Percentiles rank a stretch among this genome's conserved stretches.
These are phyloP conservation scores for Anguilla rostrata DNA, from an alignment of 2,113 vertebrate species.

Conservation along the genomic window DNA sequence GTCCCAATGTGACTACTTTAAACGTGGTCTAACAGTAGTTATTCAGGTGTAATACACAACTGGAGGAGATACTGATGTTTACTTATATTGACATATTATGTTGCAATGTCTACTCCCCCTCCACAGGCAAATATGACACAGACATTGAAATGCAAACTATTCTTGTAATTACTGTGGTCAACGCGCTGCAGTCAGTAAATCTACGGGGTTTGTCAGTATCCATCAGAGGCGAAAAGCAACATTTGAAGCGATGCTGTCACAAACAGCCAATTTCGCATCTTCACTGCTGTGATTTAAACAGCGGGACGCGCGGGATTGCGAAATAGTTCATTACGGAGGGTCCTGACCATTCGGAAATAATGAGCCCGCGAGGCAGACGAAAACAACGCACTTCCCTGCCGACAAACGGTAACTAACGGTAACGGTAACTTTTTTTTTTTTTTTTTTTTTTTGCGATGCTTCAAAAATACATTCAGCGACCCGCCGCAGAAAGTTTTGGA, in stretches of 20 bases:
- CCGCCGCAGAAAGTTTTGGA: neutral
- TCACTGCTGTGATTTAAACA: neutral
- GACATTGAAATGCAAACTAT: constrained; percentile 2
- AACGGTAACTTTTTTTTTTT: no score
- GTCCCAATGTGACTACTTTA: neutral
- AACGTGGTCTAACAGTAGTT: neutral
- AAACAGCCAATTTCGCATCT: neutral
- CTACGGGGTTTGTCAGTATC: neutral
- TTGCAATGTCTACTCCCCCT: neutral
- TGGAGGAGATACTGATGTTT: neutral
- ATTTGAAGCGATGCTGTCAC: neutral
- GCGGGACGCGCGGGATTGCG: neutral
- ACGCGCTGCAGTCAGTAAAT: neutral
- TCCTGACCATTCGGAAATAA: neutral
- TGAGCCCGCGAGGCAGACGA: neutral
- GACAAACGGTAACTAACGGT: neutral
- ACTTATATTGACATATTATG: no score
- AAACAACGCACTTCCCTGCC: neutral
- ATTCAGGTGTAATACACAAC: no score
- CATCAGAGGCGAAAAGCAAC: neutral
- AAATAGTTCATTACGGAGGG: neutral
- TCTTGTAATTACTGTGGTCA: neutral
- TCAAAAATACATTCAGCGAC: neutral
- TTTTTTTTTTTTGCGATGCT: neutral
- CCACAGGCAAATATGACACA: neutral